Conservation (phyloP, 2,113 vertebrate genomes). For the Oncorhynchus clarkii region DNA sequence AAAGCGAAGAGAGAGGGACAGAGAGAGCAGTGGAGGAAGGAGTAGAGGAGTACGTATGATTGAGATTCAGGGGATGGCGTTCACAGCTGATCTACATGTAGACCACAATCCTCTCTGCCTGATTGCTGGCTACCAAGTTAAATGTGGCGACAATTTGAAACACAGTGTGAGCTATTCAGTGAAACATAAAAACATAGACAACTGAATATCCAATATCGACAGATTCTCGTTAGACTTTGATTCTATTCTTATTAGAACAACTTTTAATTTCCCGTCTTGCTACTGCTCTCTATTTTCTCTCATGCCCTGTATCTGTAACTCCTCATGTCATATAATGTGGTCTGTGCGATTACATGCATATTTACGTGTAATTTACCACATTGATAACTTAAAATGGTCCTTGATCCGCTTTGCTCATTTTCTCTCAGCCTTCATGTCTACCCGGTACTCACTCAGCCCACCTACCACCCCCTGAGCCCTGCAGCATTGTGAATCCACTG, state of each 20-base stretch:
- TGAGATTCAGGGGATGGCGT: constrained; percentile 13
- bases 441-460: constrained; percentile 72
- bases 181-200: constrained; percentile 76
- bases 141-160: constrained; percentile 82
- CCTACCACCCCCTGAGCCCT: constrained; percentile 83
- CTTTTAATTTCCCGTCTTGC: constrained; percentile 54
- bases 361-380: constrained; percentile 85
- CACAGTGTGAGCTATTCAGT: constrained; percentile 86
- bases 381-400: constrained; percentile 87
- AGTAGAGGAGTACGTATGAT: not conserved
- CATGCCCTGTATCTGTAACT: not conserved
- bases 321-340: constrained; percentile 58
- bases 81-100: constrained; percentile 67
- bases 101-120: constrained; percentile 80
- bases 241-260: constrained; percentile 8
- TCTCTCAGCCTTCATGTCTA: constrained; percentile 84
- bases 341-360: not conserved
- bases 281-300: constrained; percentile 5
- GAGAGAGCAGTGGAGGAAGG: not conserved
- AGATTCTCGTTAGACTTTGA: constrained; percentile 46
- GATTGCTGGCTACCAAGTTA: constrained; percentile 86
- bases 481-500: constrained; percentile 89
- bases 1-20: not conserved
- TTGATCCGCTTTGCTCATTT: constrained; percentile 89
- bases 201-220: constrained; percentile 86